Evolutionary conservation across 2,797 vertebrate genomes (phyloP).

Genomic region (Hippoglossus hippoglossus): DNA sequence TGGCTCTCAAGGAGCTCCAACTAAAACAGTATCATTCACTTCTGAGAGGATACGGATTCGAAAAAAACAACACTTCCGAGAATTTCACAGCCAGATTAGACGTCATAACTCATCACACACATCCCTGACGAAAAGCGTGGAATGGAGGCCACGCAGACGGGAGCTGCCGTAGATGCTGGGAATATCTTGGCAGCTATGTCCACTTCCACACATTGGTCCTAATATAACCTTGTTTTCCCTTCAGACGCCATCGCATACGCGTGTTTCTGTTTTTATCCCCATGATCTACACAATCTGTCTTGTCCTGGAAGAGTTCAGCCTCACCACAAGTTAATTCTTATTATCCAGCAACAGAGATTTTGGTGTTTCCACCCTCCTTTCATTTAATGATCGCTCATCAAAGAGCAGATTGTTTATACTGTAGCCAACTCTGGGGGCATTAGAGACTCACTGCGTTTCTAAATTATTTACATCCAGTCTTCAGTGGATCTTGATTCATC

Average conservation of each 20-base stretch:
- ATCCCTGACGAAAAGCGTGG: not conserved
- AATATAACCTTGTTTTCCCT: slow-evolving; percentile 7
- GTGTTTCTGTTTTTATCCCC: slow-evolving; percentile 7
- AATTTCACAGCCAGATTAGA: not conserved
- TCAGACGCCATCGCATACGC: not conserved
- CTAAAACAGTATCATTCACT: not conserved
- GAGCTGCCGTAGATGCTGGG: not conserved
- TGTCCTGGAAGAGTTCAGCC: slow-evolving; percentile 1
- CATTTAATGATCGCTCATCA: slow-evolving; percentile 25
- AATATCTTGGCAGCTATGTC: slow-evolving; percentile 5
- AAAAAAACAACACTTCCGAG: not conserved
- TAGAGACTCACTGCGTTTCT: slow-evolving; percentile 32
- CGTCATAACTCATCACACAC: not conserved
- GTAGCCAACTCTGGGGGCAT: not conserved
- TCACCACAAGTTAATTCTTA: slow-evolving; percentile 21
- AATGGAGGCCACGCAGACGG: not conserved
- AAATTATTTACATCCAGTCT: slow-evolving; percentile 51
- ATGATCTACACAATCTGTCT: not conserved
- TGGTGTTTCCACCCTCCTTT: slow-evolving; percentile 14
- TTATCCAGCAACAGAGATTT: slow-evolving; percentile 25
- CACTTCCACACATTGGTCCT: not conserved
- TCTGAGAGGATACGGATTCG: not conserved
- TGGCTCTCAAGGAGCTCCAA: too few relatives aligned
- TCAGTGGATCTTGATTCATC: slow-evolving; percentile 23
- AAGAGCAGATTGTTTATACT: slow-evolving; percentile 34